phyloP scores from a whole-genome alignment of 2,888 invertebrate genomes.

The Plutella xylostella region DNA sequence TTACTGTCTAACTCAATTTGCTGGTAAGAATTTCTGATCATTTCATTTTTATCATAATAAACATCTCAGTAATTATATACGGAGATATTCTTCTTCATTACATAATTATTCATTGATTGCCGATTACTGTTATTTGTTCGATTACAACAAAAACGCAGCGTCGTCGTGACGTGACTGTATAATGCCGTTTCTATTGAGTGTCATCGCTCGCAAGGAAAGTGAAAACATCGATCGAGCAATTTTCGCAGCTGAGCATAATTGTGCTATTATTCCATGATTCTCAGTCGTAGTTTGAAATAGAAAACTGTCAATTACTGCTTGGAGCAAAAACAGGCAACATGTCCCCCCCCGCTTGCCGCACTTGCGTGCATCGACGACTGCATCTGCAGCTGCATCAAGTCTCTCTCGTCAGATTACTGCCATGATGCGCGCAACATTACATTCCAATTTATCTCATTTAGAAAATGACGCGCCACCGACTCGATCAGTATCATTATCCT shows the following conservation, averaged over 20 bases:
- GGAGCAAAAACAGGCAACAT: slow-evolving; percentile 26
- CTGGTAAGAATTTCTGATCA: too few relatives aligned
- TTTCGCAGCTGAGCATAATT: slow-evolving; percentile 35
- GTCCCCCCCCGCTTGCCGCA: not conserved
- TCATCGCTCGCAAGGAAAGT: slow-evolving; percentile 32
- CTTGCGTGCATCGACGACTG: not conserved
- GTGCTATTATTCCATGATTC: slow-evolving; percentile 49
- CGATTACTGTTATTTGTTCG: not conserved
- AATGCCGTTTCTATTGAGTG: slow-evolving; percentile 31
- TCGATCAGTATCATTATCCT: too few relatives aligned
- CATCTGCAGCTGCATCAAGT: not conserved
- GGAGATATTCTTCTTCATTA: too few relatives aligned
- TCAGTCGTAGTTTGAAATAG: slow-evolving; percentile 46
- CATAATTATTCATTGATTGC: not conserved
- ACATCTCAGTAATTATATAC: too few relatives aligned
- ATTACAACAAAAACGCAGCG: not conserved
- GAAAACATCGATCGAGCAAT: slow-evolving; percentile 32
- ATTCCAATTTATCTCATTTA: too few relatives aligned
- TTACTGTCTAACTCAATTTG: too few relatives aligned
- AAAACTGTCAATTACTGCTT: slow-evolving; percentile 46
- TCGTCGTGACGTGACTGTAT: slow-evolving; percentile 11
- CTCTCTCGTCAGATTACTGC: too few relatives aligned
- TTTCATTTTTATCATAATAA: too few relatives aligned
- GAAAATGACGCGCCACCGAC: too few relatives aligned
- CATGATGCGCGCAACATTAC: too few relatives aligned